Percentiles rank a stretch among this genome's conserved stretches.
Conservation (phyloP, 1,140 invertebrate genomes). For the Coptotermes formosanus region DNA sequence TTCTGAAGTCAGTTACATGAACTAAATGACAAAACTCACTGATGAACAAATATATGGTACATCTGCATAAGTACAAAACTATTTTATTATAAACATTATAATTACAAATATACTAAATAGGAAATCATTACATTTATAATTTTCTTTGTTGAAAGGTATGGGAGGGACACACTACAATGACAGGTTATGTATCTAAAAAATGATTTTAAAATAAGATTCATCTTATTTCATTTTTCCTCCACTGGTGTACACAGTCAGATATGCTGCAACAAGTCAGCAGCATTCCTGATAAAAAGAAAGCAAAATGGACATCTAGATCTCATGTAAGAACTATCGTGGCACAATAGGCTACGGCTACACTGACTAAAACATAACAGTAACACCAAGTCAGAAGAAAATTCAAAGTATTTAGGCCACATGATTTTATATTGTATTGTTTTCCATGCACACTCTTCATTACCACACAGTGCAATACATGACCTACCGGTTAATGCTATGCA, state of each 20-base stretch:
- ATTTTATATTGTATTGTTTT: slow-evolving; percentile 23
- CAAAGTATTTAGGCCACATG: slow-evolving; percentile 31
- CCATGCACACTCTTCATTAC: background rate
- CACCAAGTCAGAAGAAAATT: slow-evolving; percentile 23
- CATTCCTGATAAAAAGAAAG: background rate
- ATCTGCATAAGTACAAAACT: background rate
- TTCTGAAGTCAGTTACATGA: background rate
- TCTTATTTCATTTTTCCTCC: background rate
- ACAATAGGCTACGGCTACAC: slow-evolving; percentile 20
- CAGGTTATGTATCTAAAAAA: slow-evolving; percentile 4
- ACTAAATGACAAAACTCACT: background rate
- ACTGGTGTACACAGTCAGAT: background rate
- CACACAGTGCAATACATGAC: slow-evolving; percentile 12
- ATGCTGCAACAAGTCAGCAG: slow-evolving; percentile 14
- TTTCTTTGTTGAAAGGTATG: background rate
- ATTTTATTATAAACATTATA: slow-evolving; percentile 8
- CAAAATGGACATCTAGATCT: slow-evolving; percentile 30
- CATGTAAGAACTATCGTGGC: slow-evolving; percentile 25
- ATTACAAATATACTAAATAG: background rate
- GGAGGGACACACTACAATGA: slow-evolving; percentile 3
- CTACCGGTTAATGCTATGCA: background rate
- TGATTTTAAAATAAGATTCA: background rate
- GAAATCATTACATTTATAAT: background rate
- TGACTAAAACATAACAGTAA: slow-evolving; percentile 25
- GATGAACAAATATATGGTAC: background rate